Evolutionary conservation across 2,888 invertebrate genomes (phyloP).

Genomic region (Hydroisotoma schaefferi): DNA sequence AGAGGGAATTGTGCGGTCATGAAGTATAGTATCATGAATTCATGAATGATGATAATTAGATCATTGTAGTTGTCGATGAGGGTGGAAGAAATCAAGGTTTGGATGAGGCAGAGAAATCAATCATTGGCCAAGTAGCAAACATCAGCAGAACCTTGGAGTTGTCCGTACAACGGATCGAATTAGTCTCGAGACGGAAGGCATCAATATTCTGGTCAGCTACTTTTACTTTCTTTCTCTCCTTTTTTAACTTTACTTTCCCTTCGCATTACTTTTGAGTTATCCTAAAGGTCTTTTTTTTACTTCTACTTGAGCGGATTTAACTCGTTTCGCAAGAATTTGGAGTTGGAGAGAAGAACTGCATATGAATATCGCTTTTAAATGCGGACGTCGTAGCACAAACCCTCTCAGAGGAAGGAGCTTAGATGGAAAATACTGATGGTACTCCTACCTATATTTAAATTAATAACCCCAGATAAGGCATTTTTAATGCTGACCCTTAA

Average conservation of each 20-base stretch:
- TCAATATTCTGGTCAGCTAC: constrained; percentile 68
- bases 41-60: background rate
- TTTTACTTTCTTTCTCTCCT: constrained; percentile 3
- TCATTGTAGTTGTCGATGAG: background rate
- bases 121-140: constrained; percentile 73
- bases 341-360: no score
- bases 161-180: constrained; percentile 55
- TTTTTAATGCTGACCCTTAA: no score
- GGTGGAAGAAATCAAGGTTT: background rate
- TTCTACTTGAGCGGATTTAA: no score
- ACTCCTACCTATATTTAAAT: no score
- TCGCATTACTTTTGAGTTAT: background rate
- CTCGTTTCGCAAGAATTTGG: no score
- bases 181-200: constrained; percentile 87
- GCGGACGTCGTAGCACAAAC: no score
- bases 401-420: no score
- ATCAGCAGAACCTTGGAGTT: constrained; percentile 77
- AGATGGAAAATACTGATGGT: no score
- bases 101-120: constrained; percentile 60
- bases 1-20: background rate
- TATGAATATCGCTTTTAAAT: no score
- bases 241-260: background rate
- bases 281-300: no score
- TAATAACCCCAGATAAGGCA: no score
- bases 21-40: no score